A percentile compares a stretch with the other conserved stretches of the same genome.
phyloP scores from a whole-genome alignment of 2,888 invertebrate genomes.

The Lepeophtheirus nordmannii region DNA sequence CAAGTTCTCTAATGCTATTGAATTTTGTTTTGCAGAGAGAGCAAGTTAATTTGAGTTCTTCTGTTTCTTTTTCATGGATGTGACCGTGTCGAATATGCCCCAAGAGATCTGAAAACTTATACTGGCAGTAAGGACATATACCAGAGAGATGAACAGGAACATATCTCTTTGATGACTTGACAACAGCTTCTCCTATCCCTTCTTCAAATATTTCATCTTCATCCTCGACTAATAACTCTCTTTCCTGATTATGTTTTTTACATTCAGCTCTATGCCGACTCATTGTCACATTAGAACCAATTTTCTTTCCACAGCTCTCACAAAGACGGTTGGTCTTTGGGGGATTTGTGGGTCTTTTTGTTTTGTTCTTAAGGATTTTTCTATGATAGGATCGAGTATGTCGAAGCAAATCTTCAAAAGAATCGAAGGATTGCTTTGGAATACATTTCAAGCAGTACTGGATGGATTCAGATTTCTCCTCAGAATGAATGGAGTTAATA shows the following conservation, averaged over 20 bases:
- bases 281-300: not conserved
- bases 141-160: slow-evolving; percentile 20
- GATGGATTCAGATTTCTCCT: slow-evolving; percentile 1
- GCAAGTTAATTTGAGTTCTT: slow-evolving; percentile 6
- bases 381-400: slow-evolving; percentile 15
- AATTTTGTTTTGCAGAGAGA: slow-evolving; percentile 10
- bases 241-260: not conserved
- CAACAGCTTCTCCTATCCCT: not conserved
- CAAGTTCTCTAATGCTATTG: slow-evolving; percentile 13
- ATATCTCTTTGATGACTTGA: slow-evolving; percentile 11
- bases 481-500: slow-evolving; percentile 8
- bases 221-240: not conserved
- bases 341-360: not conserved
- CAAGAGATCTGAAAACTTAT: slow-evolving; percentile 18
- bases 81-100: slow-evolving; percentile 22
- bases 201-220: not conserved
- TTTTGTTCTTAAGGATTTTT: not conserved
- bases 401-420: slow-evolving; percentile 15
- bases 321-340: slow-evolving; percentile 10
- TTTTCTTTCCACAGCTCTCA: slow-evolving; percentile 18
- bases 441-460: slow-evolving; percentile 15
- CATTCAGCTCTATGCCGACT: slow-evolving; percentile 12
- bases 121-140: slow-evolving; percentile 14
- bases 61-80: not conserved
- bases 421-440: slow-evolving; percentile 9